These are phyloP conservation scores for Galerucella pusilla DNA, from an alignment of 2,888 invertebrate species.

Conservation along the genomic window DNA sequence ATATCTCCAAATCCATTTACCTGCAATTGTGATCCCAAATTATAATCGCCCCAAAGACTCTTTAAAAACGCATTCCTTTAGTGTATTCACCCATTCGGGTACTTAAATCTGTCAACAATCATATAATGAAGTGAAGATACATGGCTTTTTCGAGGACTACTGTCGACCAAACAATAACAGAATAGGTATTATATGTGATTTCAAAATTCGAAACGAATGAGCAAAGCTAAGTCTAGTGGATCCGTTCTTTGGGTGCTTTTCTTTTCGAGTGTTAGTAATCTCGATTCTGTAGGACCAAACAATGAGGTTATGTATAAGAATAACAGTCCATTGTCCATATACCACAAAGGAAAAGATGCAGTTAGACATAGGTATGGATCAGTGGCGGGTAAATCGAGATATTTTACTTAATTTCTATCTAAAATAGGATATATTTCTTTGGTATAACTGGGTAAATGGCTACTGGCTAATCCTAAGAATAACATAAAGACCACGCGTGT, in stretches of 20 bases:
- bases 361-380: conserved; percentile 14
- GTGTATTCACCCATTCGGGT: conserved; percentile 1
- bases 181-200: conserved; percentile 50
- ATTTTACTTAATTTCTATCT: too few species aligned
- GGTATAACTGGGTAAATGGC: too few species aligned
- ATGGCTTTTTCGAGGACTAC: conserved; percentile 53
- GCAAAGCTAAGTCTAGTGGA: conserved; percentile 56
- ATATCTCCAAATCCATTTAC: not conserved
- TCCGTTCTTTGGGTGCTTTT: conserved; percentile 44
- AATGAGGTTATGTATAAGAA: conserved; percentile 36
- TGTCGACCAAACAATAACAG: conserved; percentile 57
- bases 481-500: too few species aligned
- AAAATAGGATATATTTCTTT: too few species aligned
- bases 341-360: conserved; percentile 34
- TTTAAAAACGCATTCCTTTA: conserved; percentile 3
- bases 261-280: conserved; percentile 53
- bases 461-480: too few species aligned
- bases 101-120: conserved; percentile 47
- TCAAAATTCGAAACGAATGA: conserved; percentile 58
- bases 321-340: conserved; percentile 37
- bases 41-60: conserved; percentile 14
- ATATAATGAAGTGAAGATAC: conserved; percentile 48
- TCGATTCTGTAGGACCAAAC: conserved; percentile 43
- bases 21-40: not conserved
- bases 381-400: not conserved